phyloP scores from a whole-genome alignment of 2,113 vertebrate species.

The Semicossyphus pulcher region DNA sequence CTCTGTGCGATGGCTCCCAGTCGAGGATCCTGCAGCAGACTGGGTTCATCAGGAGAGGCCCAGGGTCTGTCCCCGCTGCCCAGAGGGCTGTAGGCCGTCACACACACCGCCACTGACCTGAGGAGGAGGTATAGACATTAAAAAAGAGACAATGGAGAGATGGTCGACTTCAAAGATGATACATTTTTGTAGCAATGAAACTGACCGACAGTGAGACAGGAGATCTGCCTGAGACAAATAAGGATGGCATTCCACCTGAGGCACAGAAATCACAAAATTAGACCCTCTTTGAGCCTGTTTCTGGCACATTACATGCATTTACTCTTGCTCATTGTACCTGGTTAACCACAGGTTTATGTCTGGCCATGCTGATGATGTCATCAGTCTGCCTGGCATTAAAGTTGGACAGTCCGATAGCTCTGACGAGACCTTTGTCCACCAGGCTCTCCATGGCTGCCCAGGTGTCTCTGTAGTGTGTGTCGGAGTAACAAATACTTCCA shows the following conservation, averaged over 20 bases:
- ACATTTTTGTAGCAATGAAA: too few species aligned
- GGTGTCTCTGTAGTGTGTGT: slow-evolving; percentile 82
- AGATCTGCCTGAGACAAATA: slow-evolving; percentile 79
- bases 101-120: slow-evolving; percentile 69
- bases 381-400: slow-evolving; percentile 81
- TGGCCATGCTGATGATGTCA: slow-evolving; percentile 76
- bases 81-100: slow-evolving; percentile 84
- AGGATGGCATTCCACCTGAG: slow-evolving; percentile 83
- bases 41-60: slow-evolving; percentile 74
- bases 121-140: background rate
- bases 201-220: slow-evolving; percentile 77
- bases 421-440: slow-evolving; percentile 80
- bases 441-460: slow-evolving; percentile 83
- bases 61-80: slow-evolving; percentile 83
- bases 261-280: background rate
- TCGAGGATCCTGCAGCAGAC: slow-evolving; percentile 74
- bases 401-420: slow-evolving; percentile 82
- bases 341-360: slow-evolving; percentile 79
- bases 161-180: too few species aligned
- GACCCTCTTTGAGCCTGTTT: background rate
- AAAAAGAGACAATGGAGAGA: background rate
- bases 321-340: slow-evolving; percentile 69
- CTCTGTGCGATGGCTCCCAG: slow-evolving; percentile 63
- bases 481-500: slow-evolving; percentile 79
- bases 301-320: background rate